These are phyloP conservation scores for Poeciliopsis turrubarensis DNA, from an alignment of 2,113 vertebrate genomes.

Conservation along the genomic window DNA sequence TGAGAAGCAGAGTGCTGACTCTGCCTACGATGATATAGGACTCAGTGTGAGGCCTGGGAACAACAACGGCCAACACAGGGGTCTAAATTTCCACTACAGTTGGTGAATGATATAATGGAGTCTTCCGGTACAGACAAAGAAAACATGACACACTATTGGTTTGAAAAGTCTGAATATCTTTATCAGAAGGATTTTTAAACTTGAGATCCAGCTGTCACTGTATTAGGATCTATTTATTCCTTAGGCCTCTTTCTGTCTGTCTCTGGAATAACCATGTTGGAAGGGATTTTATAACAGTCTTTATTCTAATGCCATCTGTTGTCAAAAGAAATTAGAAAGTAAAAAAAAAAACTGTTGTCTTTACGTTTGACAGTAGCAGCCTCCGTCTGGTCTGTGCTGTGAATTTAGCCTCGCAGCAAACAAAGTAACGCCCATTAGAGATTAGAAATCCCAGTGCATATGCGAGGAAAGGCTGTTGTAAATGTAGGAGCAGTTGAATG, in stretches of 20 bases:
- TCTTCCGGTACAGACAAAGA: slow-evolving; percentile 27
- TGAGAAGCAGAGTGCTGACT: slow-evolving; percentile 72
- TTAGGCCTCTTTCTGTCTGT: neutral
- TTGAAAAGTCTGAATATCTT: slow-evolving; percentile 19
- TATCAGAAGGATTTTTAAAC: slow-evolving; percentile 26
- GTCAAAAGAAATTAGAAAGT: slow-evolving; percentile 18
- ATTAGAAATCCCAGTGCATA: slow-evolving; percentile 7
- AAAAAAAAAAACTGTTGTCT: slow-evolving; percentile 4
- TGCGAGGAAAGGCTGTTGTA: slow-evolving; percentile 14
- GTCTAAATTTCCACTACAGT: slow-evolving; percentile 31
- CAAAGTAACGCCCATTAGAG: slow-evolving; percentile 19
- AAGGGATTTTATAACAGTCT: slow-evolving; percentile 35
- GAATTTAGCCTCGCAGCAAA: slow-evolving; percentile 32
- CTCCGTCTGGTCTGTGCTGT: slow-evolving; percentile 28
- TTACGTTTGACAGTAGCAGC: slow-evolving; percentile 40
- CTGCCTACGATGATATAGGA: slow-evolving; percentile 56
- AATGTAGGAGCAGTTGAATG: slow-evolving; percentile 5
- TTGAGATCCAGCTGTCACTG: slow-evolving; percentile 5
- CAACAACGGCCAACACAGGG: slow-evolving; percentile 32
- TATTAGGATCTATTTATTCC: slow-evolving; percentile 20
- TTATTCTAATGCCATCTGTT: slow-evolving; percentile 49
- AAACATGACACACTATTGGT: slow-evolving; percentile 7
- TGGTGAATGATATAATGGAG: slow-evolving; percentile 25
- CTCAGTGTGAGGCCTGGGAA: slow-evolving; percentile 31
- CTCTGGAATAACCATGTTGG: slow-evolving; percentile 30